These are phyloP conservation scores for Crossoptilon crossoptilon DNA, from an alignment of 2,797 vertebrate species.

Conservation along the genomic window DNA sequence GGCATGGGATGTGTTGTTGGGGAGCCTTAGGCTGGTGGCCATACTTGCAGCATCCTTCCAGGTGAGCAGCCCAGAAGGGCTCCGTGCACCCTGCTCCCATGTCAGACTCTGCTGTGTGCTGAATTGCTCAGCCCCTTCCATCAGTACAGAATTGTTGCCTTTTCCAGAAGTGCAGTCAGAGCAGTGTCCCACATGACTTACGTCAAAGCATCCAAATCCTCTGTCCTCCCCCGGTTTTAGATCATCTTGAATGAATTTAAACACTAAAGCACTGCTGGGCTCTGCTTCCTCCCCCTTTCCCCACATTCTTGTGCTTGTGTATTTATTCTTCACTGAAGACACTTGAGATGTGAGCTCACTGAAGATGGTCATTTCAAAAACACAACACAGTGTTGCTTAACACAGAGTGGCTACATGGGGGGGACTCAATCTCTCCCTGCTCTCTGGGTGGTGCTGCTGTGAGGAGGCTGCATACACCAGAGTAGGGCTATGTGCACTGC, in stretches of 20 bases:
- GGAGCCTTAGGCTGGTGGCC: background rate
- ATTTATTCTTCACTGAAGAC: slow-evolving; percentile 38
- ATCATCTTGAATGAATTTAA: background rate
- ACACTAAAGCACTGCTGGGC: background rate
- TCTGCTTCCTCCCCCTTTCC: background rate
- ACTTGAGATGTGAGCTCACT: slow-evolving; percentile 7
- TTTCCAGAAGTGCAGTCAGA: slow-evolving; percentile 21
- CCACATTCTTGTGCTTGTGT: background rate
- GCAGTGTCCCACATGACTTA: background rate
- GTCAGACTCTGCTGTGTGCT: background rate
- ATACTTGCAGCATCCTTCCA: background rate
- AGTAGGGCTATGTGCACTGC: background rate
- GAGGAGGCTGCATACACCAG: background rate
- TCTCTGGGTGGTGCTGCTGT: background rate
- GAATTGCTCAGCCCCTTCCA: slow-evolving; percentile 11
- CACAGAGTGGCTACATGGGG: background rate
- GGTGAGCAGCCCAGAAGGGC: background rate
- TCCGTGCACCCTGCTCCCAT: background rate
- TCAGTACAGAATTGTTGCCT: slow-evolving; percentile 39
- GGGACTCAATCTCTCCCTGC: background rate
- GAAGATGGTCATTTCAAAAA: slow-evolving; percentile 31
- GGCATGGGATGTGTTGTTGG: accelerated
- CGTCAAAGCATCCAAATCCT: background rate
- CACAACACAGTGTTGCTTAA: slow-evolving; percentile 31
- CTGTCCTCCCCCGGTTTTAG: slow-evolving; percentile 10